Base-by-base conservation (phyloP, 2,113 vertebrate genomes). In the Psephotus haematonotus region DNA sequence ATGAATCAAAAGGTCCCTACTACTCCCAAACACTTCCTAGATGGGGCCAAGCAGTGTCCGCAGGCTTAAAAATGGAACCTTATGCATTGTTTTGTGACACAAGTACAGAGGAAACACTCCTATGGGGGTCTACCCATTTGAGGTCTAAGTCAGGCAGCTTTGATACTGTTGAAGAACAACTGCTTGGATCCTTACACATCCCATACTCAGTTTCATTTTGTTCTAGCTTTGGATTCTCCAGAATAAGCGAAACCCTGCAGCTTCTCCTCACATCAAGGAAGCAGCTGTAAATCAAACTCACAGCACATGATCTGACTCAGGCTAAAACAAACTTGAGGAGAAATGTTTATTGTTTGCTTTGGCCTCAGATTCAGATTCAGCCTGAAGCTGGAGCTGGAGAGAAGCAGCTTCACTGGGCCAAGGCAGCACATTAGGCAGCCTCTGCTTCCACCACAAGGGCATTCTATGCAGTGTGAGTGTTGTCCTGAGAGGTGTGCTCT, bases 281-380 rank as follows among this genome's bases (percentile, higher is more conserved):
- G 79, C 63, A 41, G 46, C 15, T 70, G 84, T 22, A 57, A 93
- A 68, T 68, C 57, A 46, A 68, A 74, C 65, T 91, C 6, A 1
- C 74, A 84, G 86, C 84, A 69, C 90, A 92, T 95, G 91, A 96
- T 94, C 92, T 70, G 85, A 77, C 44, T 95, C 86, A 90, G 85
- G 86, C 90, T 86, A 85, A 95, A 94, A 96, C 94, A 94, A 97
- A 96, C 90, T 52, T 70, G 8, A 59, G 4, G 1, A 76, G 72
- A 83, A 90, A 74, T 95, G 94, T 90, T 96, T 91, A 94, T 83
- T 95, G 93, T 97, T 97, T 90, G 90, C 49, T 90, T 97, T 97
- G 96, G 96, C 93, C 88, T 70, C 24, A 17, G 3, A 14, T 59
- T n/a, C 55, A n/a, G 19, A 9, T 35, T 59, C 57, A 59, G 57